A percentile compares a stretch with the other conserved stretches of the same genome.
Conservation (phyloP, 2,888 invertebrate genomes). For the Choristoneura rosaceana region DNA sequence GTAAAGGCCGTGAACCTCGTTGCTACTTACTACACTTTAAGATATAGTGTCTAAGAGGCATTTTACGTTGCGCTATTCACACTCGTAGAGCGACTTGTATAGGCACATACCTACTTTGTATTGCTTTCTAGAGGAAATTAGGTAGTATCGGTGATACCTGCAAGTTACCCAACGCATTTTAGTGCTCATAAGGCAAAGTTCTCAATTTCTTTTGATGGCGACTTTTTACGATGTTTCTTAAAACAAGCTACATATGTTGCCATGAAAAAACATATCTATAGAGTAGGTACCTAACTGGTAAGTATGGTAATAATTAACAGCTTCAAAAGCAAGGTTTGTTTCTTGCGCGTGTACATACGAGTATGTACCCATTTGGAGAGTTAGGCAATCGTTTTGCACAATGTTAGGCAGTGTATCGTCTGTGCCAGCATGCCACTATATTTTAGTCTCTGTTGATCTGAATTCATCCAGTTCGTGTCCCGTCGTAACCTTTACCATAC, state of each 20-base stretch:
- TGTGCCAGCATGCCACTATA: constrained; percentile 33
- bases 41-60: background rate
- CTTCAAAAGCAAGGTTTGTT: constrained; percentile 10
- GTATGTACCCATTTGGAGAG: constrained; percentile 20
- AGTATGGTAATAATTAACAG: constrained; percentile 29
- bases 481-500: constrained; percentile 35
- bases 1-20: constrained; percentile 41
- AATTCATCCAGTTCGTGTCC: constrained; percentile 35
- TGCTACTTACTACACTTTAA: constrained; percentile 14
- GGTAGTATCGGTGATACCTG: too few relatives aligned
- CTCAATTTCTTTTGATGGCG: background rate
- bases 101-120: too few relatives aligned
- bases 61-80: too few relatives aligned
- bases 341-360: constrained; percentile 4
- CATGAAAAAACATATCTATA: background rate
- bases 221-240: background rate
- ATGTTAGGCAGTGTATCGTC: constrained; percentile 32
- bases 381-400: constrained; percentile 41
- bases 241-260: background rate
- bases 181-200: background rate
- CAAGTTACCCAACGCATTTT: too few relatives aligned
- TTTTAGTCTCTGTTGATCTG: constrained; percentile 37
- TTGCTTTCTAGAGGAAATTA: too few relatives aligned
- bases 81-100: too few relatives aligned
- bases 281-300: background rate